phyloP scores from a whole-genome alignment of 1,140 invertebrate species.

The Homarus americanus region DNA sequence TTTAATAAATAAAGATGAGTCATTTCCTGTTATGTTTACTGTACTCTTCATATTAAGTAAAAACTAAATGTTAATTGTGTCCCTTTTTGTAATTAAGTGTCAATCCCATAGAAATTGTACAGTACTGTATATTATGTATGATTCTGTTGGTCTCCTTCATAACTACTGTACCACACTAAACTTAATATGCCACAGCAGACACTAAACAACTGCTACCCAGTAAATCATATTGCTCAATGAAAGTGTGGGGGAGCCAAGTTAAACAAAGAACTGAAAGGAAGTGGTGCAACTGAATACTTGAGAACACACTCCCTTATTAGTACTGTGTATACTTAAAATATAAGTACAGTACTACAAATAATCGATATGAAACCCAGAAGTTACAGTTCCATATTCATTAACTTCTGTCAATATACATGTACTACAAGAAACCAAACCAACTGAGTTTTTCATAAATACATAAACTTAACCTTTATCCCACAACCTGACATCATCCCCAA shows the following conservation, averaged over 20 bases:
- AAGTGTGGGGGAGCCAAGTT: neutral
- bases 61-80: neutral
- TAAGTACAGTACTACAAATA: too few species aligned
- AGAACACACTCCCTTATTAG: too few species aligned
- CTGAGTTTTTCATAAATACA: too few species aligned
- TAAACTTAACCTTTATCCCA: too few species aligned
- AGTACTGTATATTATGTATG: neutral
- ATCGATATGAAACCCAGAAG: too few species aligned
- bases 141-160: neutral
- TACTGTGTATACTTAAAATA: too few species aligned
- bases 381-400: too few species aligned
- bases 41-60: neutral
- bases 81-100: neutral
- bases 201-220: neutral
- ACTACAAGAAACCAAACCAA: too few species aligned
- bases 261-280: neutral
- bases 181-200: neutral
- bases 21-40: neutral
- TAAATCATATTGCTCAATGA: neutral
- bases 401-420: too few species aligned
- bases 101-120: neutral
- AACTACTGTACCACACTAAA: neutral
- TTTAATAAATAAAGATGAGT: neutral
- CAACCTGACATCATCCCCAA: too few species aligned
- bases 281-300: too few species aligned